A percentile compares a stretch with the other conserved stretches of the same genome.
These are phyloP conservation scores for Tromatobia lineatoria DNA, from an alignment of 2,888 invertebrate genomes.

Conservation along the genomic window DNA sequence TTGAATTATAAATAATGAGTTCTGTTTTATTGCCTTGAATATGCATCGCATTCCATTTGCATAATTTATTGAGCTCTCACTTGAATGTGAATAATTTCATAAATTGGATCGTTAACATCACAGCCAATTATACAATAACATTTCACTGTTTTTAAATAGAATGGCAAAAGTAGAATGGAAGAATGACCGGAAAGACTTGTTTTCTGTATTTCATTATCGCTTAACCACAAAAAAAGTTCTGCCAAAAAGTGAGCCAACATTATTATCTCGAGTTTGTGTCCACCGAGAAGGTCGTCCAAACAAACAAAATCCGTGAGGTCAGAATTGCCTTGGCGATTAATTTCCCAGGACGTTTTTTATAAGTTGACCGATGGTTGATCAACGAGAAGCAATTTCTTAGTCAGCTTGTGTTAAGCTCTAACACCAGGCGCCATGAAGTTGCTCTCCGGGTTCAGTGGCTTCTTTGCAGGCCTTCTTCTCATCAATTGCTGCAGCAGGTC, in stretches of 20 bases:
- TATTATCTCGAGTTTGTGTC: background rate
- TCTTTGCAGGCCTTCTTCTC: background rate
- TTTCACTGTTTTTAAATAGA: background rate
- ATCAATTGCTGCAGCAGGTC: background rate
- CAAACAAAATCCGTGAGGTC: background rate
- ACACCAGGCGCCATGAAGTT: background rate
- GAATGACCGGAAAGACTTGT: background rate
- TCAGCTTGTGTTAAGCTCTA: background rate
- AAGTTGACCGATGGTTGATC: background rate
- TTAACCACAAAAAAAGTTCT: background rate
- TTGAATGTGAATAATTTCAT: too few species aligned
- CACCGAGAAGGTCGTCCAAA: background rate
- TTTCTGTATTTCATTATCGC: background rate
- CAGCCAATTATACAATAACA: too few species aligned
- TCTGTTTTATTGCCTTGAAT: too few species aligned
- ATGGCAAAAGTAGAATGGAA: background rate
- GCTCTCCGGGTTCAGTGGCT: background rate
- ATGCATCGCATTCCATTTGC: too few species aligned
- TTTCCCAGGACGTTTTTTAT: background rate
- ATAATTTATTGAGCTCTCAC: too few species aligned
- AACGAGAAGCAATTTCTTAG: background rate
- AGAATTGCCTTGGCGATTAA: background rate
- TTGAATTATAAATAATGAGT: too few species aligned
- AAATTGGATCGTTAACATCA: too few species aligned
- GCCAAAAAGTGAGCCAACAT: background rate